These are phyloP conservation scores for Cephalopterus ornatus DNA, from an alignment of 2,113 vertebrate species.

Conservation along the genomic window DNA sequence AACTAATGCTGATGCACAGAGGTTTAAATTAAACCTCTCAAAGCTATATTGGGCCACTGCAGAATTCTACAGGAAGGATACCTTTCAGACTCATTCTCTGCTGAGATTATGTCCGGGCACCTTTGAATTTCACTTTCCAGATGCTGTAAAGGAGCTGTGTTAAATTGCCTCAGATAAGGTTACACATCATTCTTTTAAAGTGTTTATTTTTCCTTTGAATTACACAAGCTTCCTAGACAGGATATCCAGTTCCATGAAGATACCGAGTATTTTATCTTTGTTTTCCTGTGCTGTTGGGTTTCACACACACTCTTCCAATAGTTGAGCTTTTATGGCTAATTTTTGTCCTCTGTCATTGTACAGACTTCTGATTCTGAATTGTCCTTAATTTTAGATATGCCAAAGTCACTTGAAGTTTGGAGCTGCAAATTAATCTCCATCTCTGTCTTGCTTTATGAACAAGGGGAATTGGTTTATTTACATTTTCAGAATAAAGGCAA, in stretches of 20 bases:
- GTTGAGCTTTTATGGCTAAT: background rate
- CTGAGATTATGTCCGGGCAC: background rate
- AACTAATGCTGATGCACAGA: slow-evolving; percentile 35
- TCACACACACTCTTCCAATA: background rate
- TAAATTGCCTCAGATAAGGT: background rate
- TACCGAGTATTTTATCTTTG: background rate
- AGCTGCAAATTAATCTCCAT: background rate
- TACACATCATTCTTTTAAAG: background rate
- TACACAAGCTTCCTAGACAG: background rate
- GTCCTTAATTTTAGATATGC: background rate
- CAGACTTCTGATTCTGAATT: background rate
- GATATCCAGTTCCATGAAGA: background rate
- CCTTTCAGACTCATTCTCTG: background rate
- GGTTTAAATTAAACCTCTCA: slow-evolving; percentile 41
- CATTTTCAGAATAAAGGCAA: background rate
- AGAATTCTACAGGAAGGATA: background rate
- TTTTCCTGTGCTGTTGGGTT: background rate
- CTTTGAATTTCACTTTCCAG: background rate
- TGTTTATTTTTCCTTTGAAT: background rate
- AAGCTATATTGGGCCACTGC: background rate
- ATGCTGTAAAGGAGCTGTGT: background rate
- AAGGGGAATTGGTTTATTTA: background rate
- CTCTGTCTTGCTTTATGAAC: background rate
- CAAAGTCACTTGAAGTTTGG: background rate
- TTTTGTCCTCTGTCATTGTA: background rate